Evolutionary conservation across 2,797 vertebrate species (phyloP).

Genomic region (Menidia menidia): DNA sequence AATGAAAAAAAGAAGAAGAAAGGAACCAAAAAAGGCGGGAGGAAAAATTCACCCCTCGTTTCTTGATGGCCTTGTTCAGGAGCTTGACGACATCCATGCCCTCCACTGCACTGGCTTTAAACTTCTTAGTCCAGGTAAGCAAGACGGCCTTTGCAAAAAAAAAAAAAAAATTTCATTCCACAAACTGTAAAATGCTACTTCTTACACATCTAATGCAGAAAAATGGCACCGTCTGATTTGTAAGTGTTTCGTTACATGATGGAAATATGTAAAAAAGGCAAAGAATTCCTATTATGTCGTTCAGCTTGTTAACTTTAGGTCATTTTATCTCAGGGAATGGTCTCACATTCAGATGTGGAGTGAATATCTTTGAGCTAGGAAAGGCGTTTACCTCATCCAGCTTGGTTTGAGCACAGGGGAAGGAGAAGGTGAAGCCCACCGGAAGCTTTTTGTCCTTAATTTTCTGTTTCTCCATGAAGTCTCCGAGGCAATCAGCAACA

Average conservation of each 20-base stretch:
- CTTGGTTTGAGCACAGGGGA: conserved; percentile 92
- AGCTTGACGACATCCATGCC: conserved; percentile 94
- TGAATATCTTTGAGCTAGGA: not conserved
- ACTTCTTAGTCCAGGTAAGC: conserved; percentile 97
- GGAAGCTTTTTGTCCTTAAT: conserved; percentile 98
- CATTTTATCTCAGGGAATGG: no score
- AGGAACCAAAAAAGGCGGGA: not conserved
- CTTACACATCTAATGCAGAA: no score
- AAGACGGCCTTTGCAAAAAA: conserved; percentile 86
- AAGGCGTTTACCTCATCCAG: conserved; percentile 90
- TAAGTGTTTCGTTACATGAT: no score
- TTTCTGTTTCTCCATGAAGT: conserved; percentile 97
- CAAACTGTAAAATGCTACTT: no score
- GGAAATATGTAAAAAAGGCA: no score
- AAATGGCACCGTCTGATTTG: no score
- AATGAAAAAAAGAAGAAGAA: no score
- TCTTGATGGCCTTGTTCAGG: conserved; percentile 95
- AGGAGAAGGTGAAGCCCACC: conserved; percentile 96
- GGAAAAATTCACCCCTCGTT: conserved; percentile 88
- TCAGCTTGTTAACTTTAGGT: no score
- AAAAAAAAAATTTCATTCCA: no score
- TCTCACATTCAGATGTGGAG: not conserved
- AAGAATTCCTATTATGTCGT: no score
- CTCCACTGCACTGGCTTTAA: conserved; percentile 94
- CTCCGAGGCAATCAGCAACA: conserved; percentile 94